phyloP scores from a whole-genome alignment of 2,797 vertebrate genomes.

The Acomys russatus region DNA sequence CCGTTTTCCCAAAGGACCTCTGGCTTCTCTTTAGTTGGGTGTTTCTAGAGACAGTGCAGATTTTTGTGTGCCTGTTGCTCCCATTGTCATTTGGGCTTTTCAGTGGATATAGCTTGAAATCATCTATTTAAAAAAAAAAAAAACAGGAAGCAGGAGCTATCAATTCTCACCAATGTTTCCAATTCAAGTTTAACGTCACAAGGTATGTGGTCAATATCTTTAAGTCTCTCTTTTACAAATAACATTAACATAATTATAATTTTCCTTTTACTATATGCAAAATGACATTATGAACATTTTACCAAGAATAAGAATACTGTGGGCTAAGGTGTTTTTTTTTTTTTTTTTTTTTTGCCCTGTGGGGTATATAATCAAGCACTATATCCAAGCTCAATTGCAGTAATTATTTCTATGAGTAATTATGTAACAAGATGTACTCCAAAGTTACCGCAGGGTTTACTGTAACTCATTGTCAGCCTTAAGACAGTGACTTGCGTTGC shows the following conservation, averaged over 20 bases:
- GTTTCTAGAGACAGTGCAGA: background rate
- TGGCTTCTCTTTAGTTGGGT: background rate
- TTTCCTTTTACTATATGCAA: constrained; percentile 23
- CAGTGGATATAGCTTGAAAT: background rate
- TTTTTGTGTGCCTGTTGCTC: background rate
- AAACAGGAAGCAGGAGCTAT: background rate
- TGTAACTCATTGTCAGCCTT: background rate
- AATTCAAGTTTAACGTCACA: background rate
- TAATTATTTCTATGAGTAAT: constrained; percentile 16
- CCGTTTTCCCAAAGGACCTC: background rate
- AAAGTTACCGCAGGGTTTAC: constrained; percentile 31
- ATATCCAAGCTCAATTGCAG: background rate
- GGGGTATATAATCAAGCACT: background rate
- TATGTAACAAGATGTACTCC: constrained; percentile 10
- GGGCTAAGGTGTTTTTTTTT: background rate
- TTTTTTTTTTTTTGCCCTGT: background rate
- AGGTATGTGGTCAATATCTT: constrained; percentile 21
- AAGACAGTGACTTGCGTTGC: background rate
- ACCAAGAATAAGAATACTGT: constrained; percentile 8
- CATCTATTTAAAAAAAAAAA: background rate
- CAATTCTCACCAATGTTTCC: constrained; percentile 8
- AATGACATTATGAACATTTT: constrained; percentile 2
- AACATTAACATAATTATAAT: constrained; percentile 8
- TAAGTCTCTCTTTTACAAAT: background rate
- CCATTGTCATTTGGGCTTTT: background rate